phyloP scores from a whole-genome alignment of 2,113 vertebrate species.

The Abramis brama region DNA sequence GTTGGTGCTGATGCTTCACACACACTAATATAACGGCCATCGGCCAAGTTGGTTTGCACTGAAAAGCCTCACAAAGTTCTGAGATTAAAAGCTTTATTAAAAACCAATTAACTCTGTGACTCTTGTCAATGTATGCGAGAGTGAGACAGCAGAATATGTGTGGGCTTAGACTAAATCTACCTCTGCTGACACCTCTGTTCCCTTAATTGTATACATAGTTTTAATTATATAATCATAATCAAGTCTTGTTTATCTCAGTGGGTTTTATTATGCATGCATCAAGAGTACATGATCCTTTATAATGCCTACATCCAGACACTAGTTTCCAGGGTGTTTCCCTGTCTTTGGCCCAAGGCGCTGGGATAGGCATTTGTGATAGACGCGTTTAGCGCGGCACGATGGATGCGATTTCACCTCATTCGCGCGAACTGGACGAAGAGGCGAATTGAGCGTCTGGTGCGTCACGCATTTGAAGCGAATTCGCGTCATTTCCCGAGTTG shows the following conservation, averaged over 20 bases:
- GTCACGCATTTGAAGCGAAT: no score
- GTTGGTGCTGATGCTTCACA: background rate
- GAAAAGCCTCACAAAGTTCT: slow-evolving; percentile 65
- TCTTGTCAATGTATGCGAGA: slow-evolving; percentile 52
- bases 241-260: background rate
- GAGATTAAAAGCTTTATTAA: slow-evolving; percentile 77
- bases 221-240: background rate
- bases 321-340: background rate
- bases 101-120: slow-evolving; percentile 75
- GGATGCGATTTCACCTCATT: no score
- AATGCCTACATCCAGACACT: background rate
- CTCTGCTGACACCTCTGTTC: background rate
- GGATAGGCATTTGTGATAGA: background rate
- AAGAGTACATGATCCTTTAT: background rate
- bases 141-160: background rate
- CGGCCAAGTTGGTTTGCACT: background rate
- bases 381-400: no score
- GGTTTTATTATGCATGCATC: background rate
- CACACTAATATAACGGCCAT: background rate
- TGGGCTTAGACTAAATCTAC: background rate
- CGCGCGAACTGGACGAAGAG: no score
- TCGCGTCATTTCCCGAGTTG: no score
- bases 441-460: no score
- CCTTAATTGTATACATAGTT: background rate
- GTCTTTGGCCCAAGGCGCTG: background rate